These are phyloP conservation scores for Onychomys torridus DNA, from an alignment of 2,797 vertebrate species.

Conservation along the genomic window DNA sequence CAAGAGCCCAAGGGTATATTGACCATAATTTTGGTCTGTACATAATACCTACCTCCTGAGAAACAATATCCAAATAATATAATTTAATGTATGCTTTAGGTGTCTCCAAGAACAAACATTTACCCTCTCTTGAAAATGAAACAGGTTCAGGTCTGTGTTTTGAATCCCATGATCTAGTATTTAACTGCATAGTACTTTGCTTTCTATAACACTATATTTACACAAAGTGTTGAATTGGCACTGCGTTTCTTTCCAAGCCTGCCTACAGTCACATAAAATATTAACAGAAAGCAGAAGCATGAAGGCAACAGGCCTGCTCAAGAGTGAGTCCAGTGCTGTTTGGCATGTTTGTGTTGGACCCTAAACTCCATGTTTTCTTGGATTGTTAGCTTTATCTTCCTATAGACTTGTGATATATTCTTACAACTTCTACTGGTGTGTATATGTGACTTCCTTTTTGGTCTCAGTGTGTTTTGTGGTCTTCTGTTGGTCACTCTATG, in stretches of 20 bases:
- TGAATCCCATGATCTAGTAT: slow-evolving; percentile 20
- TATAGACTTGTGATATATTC: neutral
- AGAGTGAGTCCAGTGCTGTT: neutral
- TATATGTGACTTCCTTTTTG: neutral
- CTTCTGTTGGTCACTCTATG: neutral
- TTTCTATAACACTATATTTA: slow-evolving; percentile 42
- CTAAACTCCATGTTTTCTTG: neutral
- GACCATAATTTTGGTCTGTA: slow-evolving; percentile 29
- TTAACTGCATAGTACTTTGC: neutral
- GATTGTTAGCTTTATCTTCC: neutral
- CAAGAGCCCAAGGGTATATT: slow-evolving; percentile 24
- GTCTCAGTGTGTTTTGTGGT: neutral
- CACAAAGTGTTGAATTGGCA: neutral
- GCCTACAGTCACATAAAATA: neutral
- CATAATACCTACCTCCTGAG: neutral
- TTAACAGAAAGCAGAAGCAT: slow-evolving; percentile 24
- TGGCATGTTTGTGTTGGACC: neutral
- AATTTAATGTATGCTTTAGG: slow-evolving; percentile 9
- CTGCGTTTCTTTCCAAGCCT: slow-evolving; percentile 39
- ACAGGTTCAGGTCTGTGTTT: neutral
- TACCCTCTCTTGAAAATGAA: slow-evolving; percentile 53
- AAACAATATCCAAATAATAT: slow-evolving; percentile 7
- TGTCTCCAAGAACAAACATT: slow-evolving; percentile 37
- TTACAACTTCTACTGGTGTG: slow-evolving; percentile 1
- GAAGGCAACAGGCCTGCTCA: neutral